Base-by-base conservation (phyloP, 2,113 vertebrate species). In the Diglossa brunneiventris region DNA sequence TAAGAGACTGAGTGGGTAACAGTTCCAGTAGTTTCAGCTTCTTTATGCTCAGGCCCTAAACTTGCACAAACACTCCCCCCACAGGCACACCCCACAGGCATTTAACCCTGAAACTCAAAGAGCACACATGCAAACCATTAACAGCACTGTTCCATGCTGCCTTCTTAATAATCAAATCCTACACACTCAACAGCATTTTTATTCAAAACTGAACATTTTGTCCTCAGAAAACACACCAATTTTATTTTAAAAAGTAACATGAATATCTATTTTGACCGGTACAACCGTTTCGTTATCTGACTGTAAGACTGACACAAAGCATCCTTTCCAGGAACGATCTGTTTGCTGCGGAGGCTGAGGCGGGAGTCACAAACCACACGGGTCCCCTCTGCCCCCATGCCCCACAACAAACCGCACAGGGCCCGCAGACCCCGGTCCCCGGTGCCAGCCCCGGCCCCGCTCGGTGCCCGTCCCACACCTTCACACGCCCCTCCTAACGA, bases 71-170 rank as follows among this genome's bases (percentile, higher is more conserved):
- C 15, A 2, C 35, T 15, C 35, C 30, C 41, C 31, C 3, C 13
- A 3, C 11, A 12, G 53, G 8, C 68, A 62, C 27, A 31, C 6
- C 20, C 55, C 55, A 66, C 9, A 42, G 41, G 41, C 24, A 28
- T 13, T 46, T 26, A 39, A 59, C 17, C 39, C 61, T 8, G 10
- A 49, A 42, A 53, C 5, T 22, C 8, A 0, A 56, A 22, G 18
- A 81, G n/a, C 22, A 33, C 0, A 3, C 11, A 6, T 2, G 20
- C 31, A 46, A 44, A 46, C 20, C 61, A 15, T 0, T 4, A 31
- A 23, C 37, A 24, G 47, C 58, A 19, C 67, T 59, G 26, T 15
- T 16, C 23, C n/a, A 6, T 0, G 8, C 1, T 47, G 21, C 68
- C 68, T 16, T 11, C 7, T 17, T 31, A 62, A 13, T 30, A 27